Base-by-base conservation (phyloP, 1,140 invertebrate genomes). In the Neodiprion fabricii region DNA sequence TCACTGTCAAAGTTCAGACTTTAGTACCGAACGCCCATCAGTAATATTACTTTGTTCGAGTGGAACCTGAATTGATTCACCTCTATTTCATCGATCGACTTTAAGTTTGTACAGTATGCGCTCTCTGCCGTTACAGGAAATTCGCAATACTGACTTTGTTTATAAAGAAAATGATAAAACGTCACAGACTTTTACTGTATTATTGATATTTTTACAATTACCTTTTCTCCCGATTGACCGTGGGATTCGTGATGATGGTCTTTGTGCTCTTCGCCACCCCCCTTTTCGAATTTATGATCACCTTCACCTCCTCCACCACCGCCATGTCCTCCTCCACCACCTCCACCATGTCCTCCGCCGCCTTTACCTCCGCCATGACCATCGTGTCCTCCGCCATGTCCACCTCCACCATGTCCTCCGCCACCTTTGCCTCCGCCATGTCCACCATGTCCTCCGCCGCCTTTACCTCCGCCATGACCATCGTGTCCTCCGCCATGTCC, bases 191-290 rank as follows among this genome's bases (percentile, higher is more conserved):
- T 28, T 11, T 28, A 70, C 21, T 70, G 17, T 17, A 21, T 61
- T 74, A 4, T 69, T 47, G 1, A 40, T 40, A 40, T 40, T 40
- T 40, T 40, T 40, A 69, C 12, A 12, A 23, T 21, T 77, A 86
- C 88, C 82, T 89, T 85, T 7, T 88, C 74, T 10, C 80, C 85
- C 23, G 85, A 84, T 14, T 88, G 80, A 0, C 81, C 85, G 1
- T 83, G 65, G 17, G 77, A 74, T 7, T 80, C 78, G 9, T 85
- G 80, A 61, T 87, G 80, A 8, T 77, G 83, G 7, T 85, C 76
- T 7, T 84, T 49, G 21, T 83, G 82, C 48, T 87, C 82, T 7
- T 78, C 78, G 0, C 81, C 82, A 11, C 72, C 83, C 9, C 80
- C 86, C 76, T 85, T 77, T 70, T 87, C 82, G 21, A 83, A 79